Evolutionary conservation across 2,888 invertebrate species (phyloP).

Genomic region (Clanis bilineata): DNA sequence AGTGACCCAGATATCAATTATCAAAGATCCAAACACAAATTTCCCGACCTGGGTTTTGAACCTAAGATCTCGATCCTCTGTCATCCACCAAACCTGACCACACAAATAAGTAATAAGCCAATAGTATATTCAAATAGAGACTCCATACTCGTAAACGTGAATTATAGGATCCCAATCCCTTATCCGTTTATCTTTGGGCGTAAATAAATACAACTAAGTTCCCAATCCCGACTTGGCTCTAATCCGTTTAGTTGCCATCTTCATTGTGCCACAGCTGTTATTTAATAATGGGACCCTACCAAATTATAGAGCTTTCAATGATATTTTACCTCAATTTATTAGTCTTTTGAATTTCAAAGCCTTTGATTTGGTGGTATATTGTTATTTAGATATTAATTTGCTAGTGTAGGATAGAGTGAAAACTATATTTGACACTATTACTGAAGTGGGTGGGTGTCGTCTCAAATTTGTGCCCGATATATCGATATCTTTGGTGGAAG

Average conservation of each 20-base stretch:
- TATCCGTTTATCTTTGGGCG: conserved; percentile 25
- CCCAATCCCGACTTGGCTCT: conserved; percentile 31
- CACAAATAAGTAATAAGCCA: neutral
- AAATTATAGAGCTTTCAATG: conserved; percentile 1
- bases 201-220: conserved; percentile 37
- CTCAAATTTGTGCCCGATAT: too few relatives aligned
- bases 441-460: too few relatives aligned
- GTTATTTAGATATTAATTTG: too few relatives aligned
- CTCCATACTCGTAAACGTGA: neutral
- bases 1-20: too few relatives aligned
- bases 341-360: neutral
- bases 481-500: too few relatives aligned
- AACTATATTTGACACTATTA: too few relatives aligned
- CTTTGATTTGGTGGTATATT: neutral
- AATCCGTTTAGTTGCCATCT: conserved; percentile 39
- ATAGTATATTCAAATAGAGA: neutral
- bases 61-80: too few relatives aligned
- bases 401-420: too few relatives aligned
- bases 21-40: too few relatives aligned
- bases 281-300: conserved; percentile 26
- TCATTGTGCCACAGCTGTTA: conserved; percentile 37
- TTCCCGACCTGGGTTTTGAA: too few relatives aligned
- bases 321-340: conserved; percentile 7
- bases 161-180: conserved; percentile 20
- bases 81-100: neutral